A percentile compares a stretch with the other conserved stretches of the same genome.
These are phyloP conservation scores for Drosophila funebris DNA, from an alignment of 1,140 invertebrate genomes.

Conservation along the genomic window DNA sequence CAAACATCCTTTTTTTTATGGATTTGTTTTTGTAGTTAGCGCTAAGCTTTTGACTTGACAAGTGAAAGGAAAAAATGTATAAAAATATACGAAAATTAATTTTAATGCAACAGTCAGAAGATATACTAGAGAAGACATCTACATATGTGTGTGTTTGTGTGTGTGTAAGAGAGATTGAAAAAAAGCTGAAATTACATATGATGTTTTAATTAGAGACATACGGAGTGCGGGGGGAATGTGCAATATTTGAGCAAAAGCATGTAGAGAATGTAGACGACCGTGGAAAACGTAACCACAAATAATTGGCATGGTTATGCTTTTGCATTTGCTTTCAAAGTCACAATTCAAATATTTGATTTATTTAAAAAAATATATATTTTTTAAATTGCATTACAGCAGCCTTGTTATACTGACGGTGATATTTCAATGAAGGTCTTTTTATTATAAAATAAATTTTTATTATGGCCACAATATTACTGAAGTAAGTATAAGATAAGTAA, in stretches of 20 bases:
- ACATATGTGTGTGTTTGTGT: not conserved
- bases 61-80: conserved; percentile 65
- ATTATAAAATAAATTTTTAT: not conserved
- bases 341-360: conserved; percentile 32
- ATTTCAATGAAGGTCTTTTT: not conserved
- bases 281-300: conserved; percentile 16
- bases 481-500: too few species aligned
- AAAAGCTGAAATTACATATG: conserved; percentile 79
- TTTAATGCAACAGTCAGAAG: conserved; percentile 54
- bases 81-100: conserved; percentile 78
- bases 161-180: conserved; percentile 5
- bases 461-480: too few species aligned
- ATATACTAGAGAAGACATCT: not conserved
- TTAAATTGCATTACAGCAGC: not conserved
- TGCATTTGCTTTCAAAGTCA: not conserved
- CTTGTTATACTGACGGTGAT: not conserved
- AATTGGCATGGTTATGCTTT: conserved; percentile 31
- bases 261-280: conserved; percentile 1
- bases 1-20: not conserved
- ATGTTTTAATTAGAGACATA: conserved; percentile 74
- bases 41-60: conserved; percentile 75
- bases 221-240: conserved; percentile 34
- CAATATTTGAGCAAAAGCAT: conserved; percentile 26
- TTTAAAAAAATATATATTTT: too few species aligned
- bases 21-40: conserved; percentile 36